Conservation (phyloP, 2,888 invertebrate species). For the Boloria euphrosyne region DNA sequence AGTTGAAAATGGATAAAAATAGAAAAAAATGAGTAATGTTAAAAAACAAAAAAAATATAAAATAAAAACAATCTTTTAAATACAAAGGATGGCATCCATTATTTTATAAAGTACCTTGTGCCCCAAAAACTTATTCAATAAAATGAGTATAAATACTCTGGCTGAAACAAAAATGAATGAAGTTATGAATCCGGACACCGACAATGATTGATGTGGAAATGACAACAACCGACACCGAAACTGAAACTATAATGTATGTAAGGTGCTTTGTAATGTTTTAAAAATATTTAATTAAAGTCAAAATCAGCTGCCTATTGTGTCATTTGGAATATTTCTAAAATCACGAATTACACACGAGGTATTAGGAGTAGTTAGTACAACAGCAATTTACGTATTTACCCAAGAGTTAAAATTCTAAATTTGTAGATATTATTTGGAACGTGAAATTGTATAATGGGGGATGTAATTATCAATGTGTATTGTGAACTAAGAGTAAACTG, state of each 20-base stretch:
- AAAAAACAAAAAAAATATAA: slow-evolving; percentile 32
- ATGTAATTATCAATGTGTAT: no score
- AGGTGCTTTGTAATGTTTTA: neutral
- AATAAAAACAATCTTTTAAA: slow-evolving; percentile 44
- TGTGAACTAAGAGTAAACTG: neutral
- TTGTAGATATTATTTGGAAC: no score
- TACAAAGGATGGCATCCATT: slow-evolving; percentile 38
- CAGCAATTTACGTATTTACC: no score
- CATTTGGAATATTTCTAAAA: no score
- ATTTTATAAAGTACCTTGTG: slow-evolving; percentile 45
- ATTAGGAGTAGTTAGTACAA: no score
- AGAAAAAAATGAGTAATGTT: slow-evolving; percentile 13
- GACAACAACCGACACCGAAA: slow-evolving; percentile 18
- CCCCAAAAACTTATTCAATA: slow-evolving; percentile 61
- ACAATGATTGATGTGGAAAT: slow-evolving; percentile 46
- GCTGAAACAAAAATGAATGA: slow-evolving; percentile 72
- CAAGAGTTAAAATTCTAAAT: no score
- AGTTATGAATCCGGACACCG: slow-evolving; percentile 36
- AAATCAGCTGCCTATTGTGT: no score
- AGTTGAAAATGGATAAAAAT: slow-evolving; percentile 11
- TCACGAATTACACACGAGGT: no score
- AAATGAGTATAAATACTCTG: slow-evolving; percentile 78
- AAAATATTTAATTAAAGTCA: neutral
- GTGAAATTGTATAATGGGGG: no score
- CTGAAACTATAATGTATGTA: neutral